phyloP scores from a whole-genome alignment of 2,888 invertebrate species.

The Ellobium chinense region DNA sequence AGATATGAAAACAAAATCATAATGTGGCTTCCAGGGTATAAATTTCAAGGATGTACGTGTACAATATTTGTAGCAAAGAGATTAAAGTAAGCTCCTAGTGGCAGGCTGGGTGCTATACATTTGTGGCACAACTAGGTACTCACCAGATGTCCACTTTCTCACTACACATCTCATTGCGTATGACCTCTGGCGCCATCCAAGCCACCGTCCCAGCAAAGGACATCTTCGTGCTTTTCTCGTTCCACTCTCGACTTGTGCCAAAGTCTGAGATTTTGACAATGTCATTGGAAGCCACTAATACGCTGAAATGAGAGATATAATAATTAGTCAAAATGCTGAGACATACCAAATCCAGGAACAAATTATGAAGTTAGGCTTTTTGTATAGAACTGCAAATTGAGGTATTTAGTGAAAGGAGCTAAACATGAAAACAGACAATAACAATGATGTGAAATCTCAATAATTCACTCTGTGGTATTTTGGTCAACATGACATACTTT shows the following conservation, averaged over 20 bases:
- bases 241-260: constrained; percentile 95
- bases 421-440: too few species aligned
- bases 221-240: constrained; percentile 96
- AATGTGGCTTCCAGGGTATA: too few species aligned
- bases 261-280: constrained; percentile 97
- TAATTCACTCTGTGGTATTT: not conserved
- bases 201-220: constrained; percentile 98
- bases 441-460: not conserved
- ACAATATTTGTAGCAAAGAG: too few species aligned
- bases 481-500: not conserved
- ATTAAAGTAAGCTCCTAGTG: too few species aligned
- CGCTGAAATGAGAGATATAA: constrained; percentile 67
- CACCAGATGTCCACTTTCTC: constrained; percentile 99
- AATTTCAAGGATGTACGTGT: too few species aligned
- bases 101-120: too few species aligned
- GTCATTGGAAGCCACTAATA: constrained; percentile 79
- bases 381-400: too few species aligned
- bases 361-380: too few species aligned
- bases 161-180: constrained; percentile 96
- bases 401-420: too few species aligned
- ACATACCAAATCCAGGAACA: too few species aligned
- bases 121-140: too few species aligned
- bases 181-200: constrained; percentile 99
- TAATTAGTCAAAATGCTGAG: not conserved
- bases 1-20: too few species aligned